Conservation (phyloP, 2,797 vertebrate genomes). For the Astyanax mexicanus region DNA sequence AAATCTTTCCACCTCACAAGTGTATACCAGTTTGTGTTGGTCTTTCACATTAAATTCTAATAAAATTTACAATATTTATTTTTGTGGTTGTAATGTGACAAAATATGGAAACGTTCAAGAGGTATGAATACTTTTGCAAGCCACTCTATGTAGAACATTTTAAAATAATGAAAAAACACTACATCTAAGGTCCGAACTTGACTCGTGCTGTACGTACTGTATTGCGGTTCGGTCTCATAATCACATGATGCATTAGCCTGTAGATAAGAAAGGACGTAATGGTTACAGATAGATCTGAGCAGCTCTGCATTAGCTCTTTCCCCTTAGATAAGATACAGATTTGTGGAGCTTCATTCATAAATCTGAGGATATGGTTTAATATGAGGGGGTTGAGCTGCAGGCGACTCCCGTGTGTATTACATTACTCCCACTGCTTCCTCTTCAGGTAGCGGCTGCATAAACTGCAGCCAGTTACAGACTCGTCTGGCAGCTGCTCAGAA, state of each 20-base stretch:
- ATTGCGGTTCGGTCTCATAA: neutral
- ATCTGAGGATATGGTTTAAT: neutral
- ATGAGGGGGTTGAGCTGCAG: neutral
- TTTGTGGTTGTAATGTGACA: no score
- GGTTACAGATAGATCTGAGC: neutral
- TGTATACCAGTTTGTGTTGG: no score
- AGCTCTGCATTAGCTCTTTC: neutral
- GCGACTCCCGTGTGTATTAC: conserved; percentile 24
- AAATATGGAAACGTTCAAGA: no score
- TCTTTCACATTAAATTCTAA: no score
- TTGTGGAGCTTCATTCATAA: neutral
- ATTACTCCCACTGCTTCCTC: conserved; percentile 17
- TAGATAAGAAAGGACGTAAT: conserved; percentile 10
- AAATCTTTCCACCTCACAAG: no score
- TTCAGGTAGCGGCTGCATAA: conserved; percentile 31
- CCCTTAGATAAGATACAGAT: neutral
- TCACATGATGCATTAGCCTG: neutral
- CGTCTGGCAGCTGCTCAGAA: conserved; percentile 32
- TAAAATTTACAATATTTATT: no score
- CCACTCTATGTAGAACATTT: no score
- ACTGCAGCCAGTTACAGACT: conserved; percentile 37
- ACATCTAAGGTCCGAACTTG: no score
- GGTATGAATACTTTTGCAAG: no score
- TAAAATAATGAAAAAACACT: no score
- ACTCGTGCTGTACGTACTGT: no score